Evolutionary conservation across 2,888 invertebrate species (phyloP).

Genomic region (Phaonia tiefii): DNA sequence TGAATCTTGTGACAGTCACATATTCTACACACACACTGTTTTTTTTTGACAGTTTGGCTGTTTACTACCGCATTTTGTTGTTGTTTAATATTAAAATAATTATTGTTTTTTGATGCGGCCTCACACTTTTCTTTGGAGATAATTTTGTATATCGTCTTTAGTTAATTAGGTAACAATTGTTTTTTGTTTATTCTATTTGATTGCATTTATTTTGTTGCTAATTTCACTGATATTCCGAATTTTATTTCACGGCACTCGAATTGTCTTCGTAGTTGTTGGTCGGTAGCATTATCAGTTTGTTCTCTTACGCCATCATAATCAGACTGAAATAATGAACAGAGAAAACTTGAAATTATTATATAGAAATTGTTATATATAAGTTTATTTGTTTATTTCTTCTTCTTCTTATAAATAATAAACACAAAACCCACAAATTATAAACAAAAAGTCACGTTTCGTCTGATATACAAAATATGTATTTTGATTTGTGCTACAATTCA

Average conservation of each 20-base stretch:
- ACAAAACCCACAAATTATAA: neutral
- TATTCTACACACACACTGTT: slow-evolving; percentile 22
- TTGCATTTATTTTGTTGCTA: slow-evolving; percentile 20
- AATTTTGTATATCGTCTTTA: neutral
- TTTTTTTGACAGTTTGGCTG: slow-evolving; percentile 7
- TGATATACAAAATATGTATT: slow-evolving; percentile 3
- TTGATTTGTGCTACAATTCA: no score
- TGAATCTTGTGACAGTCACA: slow-evolving; percentile 17
- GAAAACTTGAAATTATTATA: slow-evolving; percentile 39
- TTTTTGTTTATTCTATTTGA: slow-evolving; percentile 37
- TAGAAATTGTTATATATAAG: slow-evolving; percentile 7
- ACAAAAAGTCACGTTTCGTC: slow-evolving; percentile 38
- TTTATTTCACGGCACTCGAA: neutral
- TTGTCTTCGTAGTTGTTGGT: slow-evolving; percentile 26
- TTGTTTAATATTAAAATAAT: neutral
- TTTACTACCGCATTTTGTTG: slow-evolving; percentile 25
- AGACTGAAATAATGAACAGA: slow-evolving; percentile 56
- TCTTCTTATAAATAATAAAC: no score
- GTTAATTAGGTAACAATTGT: slow-evolving; percentile 25
- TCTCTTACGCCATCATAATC: slow-evolving; percentile 49
- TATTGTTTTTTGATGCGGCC: slow-evolving; percentile 5
- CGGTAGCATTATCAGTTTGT: slow-evolving; percentile 46
- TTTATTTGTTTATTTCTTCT: slow-evolving; percentile 31
- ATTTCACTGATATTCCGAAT: neutral
- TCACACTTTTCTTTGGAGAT: slow-evolving; percentile 1